Evolutionary conservation across 1,140 invertebrate species (phyloP).

Genomic region (Platorchestia sp.): DNA sequence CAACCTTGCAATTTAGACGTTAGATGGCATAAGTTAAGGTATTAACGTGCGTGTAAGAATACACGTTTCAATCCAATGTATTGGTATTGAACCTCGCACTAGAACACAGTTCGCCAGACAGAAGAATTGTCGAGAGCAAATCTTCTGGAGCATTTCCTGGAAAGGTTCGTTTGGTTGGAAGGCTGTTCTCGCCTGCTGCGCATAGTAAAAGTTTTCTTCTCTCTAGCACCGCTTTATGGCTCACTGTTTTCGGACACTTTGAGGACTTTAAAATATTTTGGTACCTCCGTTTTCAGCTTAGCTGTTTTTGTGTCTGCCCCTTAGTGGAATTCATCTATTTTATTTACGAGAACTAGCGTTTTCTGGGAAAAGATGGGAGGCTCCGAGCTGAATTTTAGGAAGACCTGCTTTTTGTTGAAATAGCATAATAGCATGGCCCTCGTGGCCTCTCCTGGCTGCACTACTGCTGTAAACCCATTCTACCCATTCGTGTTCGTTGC

Average conservation of each 20-base stretch:
- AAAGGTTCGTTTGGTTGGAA: background rate
- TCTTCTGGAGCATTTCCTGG: background rate
- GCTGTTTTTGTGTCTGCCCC: background rate
- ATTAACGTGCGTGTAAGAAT: too few species aligned
- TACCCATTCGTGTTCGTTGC: too few species aligned
- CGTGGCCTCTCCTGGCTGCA: too few species aligned
- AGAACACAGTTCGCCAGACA: background rate
- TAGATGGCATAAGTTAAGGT: too few species aligned
- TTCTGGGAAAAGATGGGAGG: too few species aligned
- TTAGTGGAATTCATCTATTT: background rate
- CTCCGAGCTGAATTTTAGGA: too few species aligned
- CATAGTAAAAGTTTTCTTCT: background rate
- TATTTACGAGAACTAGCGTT: too few species aligned
- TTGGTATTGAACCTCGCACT: background rate
- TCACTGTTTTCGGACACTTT: background rate
- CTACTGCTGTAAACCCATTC: too few species aligned
- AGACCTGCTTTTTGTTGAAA: too few species aligned
- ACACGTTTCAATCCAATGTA: too few species aligned
- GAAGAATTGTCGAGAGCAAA: background rate
- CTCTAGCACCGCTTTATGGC: background rate
- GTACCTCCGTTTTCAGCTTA: background rate
- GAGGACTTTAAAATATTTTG: background rate
- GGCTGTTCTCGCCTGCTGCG: background rate
- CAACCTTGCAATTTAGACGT: too few species aligned
- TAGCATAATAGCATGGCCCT: too few species aligned